phyloP scores from a whole-genome alignment of 2,888 invertebrate genomes.

The Mesopsocus fuscifrons region DNA sequence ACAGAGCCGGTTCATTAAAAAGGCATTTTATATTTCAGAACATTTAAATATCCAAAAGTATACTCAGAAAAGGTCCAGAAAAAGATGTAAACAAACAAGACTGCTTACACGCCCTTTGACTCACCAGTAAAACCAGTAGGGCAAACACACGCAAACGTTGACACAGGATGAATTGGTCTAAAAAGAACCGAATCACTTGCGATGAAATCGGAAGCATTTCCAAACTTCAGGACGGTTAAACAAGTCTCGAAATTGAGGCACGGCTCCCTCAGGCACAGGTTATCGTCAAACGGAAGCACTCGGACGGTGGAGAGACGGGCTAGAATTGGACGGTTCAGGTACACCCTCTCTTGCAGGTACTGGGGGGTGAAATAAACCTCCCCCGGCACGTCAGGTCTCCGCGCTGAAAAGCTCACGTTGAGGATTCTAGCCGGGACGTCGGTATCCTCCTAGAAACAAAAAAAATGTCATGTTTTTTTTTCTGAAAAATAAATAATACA shows the following conservation, averaged over 20 bases:
- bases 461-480: no score
- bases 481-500: no score
- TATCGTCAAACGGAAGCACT: constrained; percentile 90
- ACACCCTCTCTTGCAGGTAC: constrained; percentile 82
- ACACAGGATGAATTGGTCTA: constrained; percentile 84
- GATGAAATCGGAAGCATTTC: constrained; percentile 80
- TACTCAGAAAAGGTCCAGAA: no score
- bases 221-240: constrained; percentile 75
- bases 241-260: constrained; percentile 90
- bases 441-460: constrained; percentile 61
- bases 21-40: no score
- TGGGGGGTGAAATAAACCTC: constrained; percentile 71
- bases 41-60: no score
- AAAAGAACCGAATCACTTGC: constrained; percentile 78
- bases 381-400: constrained; percentile 55
- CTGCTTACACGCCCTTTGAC: no score
- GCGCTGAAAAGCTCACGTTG: constrained; percentile 86
- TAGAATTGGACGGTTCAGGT: constrained; percentile 71
- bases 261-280: constrained; percentile 86
- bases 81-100: no score
- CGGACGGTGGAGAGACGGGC: constrained; percentile 76
- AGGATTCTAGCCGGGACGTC: constrained; percentile 73
- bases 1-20: no score
- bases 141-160: constrained; percentile 83
- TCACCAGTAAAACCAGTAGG: constrained; percentile 75